Evolutionary conservation across 2,797 vertebrate species (phyloP).

Genomic region (Xiphorhynchus erythropygius): DNA sequence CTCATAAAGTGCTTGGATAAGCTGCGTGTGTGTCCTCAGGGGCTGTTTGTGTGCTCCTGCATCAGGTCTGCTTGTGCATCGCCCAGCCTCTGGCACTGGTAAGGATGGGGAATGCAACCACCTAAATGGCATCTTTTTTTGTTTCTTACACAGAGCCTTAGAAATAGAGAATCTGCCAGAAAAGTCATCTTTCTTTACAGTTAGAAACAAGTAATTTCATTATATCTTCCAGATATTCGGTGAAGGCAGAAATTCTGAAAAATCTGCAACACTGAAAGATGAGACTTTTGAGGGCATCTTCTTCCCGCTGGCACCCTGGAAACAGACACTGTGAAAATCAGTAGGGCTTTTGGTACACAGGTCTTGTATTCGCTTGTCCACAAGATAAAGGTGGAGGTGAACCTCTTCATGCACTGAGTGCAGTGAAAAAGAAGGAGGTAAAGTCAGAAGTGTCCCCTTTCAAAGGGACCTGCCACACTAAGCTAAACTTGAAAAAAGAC

Average conservation of each 20-base stretch:
- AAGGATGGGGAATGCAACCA: background rate
- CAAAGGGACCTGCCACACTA: background rate
- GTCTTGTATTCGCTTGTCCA: background rate
- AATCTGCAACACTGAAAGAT: background rate
- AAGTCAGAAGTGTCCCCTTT: background rate
- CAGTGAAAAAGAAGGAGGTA: background rate
- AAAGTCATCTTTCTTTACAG: background rate
- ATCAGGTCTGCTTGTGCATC: background rate
- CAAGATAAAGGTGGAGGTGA: background rate
- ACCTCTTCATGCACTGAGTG: background rate
- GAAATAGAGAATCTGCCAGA: background rate
- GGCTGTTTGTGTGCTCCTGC: background rate
- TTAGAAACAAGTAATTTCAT: background rate
- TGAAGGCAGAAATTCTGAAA: background rate
- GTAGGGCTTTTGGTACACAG: background rate
- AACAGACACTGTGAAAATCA: background rate
- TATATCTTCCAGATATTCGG: background rate
- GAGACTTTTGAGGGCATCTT: background rate
- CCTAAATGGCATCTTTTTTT: background rate
- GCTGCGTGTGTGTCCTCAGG: background rate
- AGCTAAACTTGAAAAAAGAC: background rate
- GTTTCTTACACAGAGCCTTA: background rate
- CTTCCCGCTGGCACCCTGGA: background rate
- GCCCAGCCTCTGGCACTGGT: background rate
- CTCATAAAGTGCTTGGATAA: fast-evolving